Conservation (phyloP, 2,113 vertebrate genomes). For the Montifringilla adamsi region DNA sequence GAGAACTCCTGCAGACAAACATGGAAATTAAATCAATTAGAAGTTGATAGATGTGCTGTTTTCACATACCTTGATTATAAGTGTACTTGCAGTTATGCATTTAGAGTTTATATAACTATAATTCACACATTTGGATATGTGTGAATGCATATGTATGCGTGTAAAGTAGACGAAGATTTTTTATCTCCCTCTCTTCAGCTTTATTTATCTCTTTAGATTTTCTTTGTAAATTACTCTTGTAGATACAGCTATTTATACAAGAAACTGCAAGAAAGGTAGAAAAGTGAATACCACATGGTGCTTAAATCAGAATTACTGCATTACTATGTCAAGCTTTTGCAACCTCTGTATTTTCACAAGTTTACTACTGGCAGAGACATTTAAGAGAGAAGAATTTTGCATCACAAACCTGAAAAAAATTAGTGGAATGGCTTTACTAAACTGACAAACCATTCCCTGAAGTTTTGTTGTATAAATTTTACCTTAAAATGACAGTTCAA, state of each 20-base stretch:
- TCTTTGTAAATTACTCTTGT: not conserved
- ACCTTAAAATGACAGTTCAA: conserved; percentile 70
- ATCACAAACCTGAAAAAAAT: not conserved
- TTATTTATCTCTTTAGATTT: not conserved
- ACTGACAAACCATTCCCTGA: conserved; percentile 63
- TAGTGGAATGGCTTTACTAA: conserved; percentile 43
- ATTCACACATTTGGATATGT: not conserved
- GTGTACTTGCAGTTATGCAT: not conserved
- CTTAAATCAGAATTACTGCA: not conserved
- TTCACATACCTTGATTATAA: not conserved
- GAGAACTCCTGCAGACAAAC: not conserved
- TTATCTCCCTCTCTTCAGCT: not conserved
- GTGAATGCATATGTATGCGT: no score
- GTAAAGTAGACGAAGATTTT: not conserved
- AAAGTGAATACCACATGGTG: not conserved
- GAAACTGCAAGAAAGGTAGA: not conserved
- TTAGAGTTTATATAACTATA: not conserved
- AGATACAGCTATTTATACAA: not conserved
- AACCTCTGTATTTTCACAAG: not conserved
- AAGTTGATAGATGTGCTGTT: not conserved
- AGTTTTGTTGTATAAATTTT: conserved; percentile 64
- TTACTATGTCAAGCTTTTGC: not conserved
- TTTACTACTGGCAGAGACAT: not conserved
- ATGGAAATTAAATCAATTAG: not conserved
- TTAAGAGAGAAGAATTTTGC: not conserved